Evolutionary conservation across 2,888 invertebrate species (phyloP), one percentile per base, ranked within the genome.

Genomic region (Ophion obscuratus): DNA sequence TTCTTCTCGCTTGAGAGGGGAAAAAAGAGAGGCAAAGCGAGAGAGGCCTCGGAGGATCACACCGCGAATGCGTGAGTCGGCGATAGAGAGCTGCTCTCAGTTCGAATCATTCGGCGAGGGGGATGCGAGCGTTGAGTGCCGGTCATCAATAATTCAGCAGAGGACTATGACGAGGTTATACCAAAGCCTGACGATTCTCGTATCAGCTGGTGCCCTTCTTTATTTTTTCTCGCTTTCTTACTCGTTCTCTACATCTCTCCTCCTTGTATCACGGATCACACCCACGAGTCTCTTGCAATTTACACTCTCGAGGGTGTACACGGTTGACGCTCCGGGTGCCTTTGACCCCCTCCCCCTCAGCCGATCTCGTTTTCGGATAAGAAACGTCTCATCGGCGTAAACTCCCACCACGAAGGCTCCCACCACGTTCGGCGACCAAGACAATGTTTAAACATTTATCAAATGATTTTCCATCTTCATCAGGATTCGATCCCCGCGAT

Each of bases 131-230:
- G 91, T 90, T 91, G 92, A 93, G 93, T 92, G 92, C 89, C 90
- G 88, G 88, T 87, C 92, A 94, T 94, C 92, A 93, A 94, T 94
- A 94, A 94, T 94, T 94, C 94, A 94, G 92, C 88, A 93, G 92
- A 90, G 90, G 91, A 91, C 92, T 92, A 92, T 93, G 93, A 94
- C 92, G 92, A 93, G 92, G 92, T 93, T 93, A 79, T 31, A 93
- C 90, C 91, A 87, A 88, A 88, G 90, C 87, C 88, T 84, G 83
- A 82, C 83, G 80, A 77, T 67, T 85, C 62, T 81, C 81, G 73
- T 80, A 57, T 79, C 78, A 67, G 81, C 84, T 88, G 78, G 44
- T 44, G 11, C 82, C 77, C 68, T 68, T 66, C 47, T 85, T 44
- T 27, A 31, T 9, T 70, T 36, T 36, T 68, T 83, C 73, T 76